Percentiles rank a stretch among this genome's conserved stretches.
These are phyloP conservation scores for Philypnodon macrostomus DNA, from an alignment of 2,797 vertebrate genomes.

Conservation along the genomic window DNA sequence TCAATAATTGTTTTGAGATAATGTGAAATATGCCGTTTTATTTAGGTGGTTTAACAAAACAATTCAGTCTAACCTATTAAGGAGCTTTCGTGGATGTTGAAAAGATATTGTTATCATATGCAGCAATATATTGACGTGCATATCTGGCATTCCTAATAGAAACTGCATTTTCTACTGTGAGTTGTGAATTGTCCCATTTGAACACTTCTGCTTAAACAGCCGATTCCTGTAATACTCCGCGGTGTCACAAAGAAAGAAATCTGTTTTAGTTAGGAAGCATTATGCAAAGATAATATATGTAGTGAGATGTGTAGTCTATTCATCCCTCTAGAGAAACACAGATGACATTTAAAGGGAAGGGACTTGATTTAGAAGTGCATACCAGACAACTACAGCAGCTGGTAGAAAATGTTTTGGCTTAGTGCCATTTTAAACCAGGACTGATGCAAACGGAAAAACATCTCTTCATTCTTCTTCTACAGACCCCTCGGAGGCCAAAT, in stretches of 20 bases:
- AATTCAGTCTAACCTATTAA: no score
- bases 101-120: no score
- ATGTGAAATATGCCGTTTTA: no score
- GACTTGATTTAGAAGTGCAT: constrained; percentile 28
- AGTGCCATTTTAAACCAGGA: constrained; percentile 2
- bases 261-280: constrained; percentile 1
- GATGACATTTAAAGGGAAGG: constrained; percentile 21
- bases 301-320: constrained; percentile 21
- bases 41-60: no score
- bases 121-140: no score
- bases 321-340: constrained; percentile 20
- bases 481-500: constrained; percentile 6
- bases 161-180: no score
- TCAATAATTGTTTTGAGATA: no score
- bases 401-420: constrained; percentile 33
- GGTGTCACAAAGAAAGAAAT: neutral
- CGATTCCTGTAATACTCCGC: neutral
- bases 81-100: no score
- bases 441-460: constrained; percentile 12
- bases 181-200: neutral
- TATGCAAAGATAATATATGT: constrained; percentile 13
- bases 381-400: constrained; percentile 32
- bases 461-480: neutral
- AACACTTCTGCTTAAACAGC: neutral
- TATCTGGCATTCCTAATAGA: neutral